phyloP scores from a whole-genome alignment of 2,113 vertebrate genomes.

The Hippolais icterina region DNA sequence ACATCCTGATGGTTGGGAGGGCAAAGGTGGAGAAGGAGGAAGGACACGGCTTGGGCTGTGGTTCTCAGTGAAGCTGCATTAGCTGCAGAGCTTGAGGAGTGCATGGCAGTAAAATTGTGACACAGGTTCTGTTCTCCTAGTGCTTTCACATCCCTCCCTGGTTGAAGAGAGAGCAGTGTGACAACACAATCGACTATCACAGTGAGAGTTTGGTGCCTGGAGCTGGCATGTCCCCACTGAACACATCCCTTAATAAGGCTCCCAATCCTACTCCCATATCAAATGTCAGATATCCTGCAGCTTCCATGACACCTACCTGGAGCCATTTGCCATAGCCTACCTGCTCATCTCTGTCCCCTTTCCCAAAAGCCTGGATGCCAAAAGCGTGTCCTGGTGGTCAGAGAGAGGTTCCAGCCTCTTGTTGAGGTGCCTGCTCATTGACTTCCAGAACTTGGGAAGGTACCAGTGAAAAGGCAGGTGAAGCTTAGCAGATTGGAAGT shows the following conservation, averaged over 20 bases:
- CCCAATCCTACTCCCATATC: neutral
- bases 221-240: neutral
- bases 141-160: neutral
- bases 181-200: neutral
- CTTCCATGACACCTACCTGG: rapidly evolving
- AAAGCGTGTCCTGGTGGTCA: neutral
- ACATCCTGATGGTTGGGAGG: neutral
- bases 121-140: neutral
- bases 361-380: neutral
- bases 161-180: neutral
- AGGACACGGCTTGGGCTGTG: neutral
- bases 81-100: neutral
- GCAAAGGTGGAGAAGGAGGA: neutral
- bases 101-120: neutral
- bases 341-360: neutral
- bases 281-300: neutral
- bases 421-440: neutral
- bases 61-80: neutral
- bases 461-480: neutral
- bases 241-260: neutral
- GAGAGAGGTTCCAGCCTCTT: neutral
- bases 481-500: neutral
- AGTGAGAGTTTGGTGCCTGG: neutral
- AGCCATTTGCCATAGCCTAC: neutral
- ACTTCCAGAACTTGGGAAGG: neutral